A percentile compares a stretch with the other conserved stretches of the same genome.
These are phyloP conservation scores for Himalopsyche japonica DNA, from an alignment of 2,888 invertebrate genomes.

Conservation along the genomic window DNA sequence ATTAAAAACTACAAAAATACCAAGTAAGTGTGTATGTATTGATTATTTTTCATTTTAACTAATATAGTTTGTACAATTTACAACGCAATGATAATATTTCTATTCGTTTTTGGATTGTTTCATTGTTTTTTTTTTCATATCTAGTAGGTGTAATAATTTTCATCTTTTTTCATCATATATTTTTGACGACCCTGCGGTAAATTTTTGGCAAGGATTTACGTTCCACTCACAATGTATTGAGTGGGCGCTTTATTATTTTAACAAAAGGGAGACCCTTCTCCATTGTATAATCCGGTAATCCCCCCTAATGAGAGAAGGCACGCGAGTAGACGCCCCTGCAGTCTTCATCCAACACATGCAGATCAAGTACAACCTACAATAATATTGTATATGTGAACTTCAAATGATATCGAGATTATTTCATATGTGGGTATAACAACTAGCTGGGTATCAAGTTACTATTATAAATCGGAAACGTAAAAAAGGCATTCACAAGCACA, in stretches of 20 bases:
- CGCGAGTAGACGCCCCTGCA: conserved; percentile 21
- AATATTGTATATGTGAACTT: neutral
- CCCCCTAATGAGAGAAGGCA: conserved; percentile 38
- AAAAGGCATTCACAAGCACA: neutral
- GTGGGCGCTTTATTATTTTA: neutral
- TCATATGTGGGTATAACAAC: neutral
- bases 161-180: neutral
- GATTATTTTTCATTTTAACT: too few species aligned
- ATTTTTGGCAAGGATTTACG: neutral
- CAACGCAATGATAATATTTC: too few species aligned
- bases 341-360: neutral
- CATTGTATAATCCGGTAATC: conserved; percentile 35
- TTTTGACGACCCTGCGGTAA: neutral
- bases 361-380: neutral
- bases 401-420: neutral
- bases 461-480: neutral
- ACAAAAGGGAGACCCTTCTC: neutral
- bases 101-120: too few species aligned
- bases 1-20: too few species aligned
- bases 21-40: too few species aligned
- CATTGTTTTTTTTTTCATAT: too few species aligned
- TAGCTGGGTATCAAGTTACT: neutral
- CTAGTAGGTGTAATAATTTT: too few species aligned
- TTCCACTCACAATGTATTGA: neutral
- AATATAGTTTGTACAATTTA: too few species aligned